A percentile compares a stretch with the other conserved stretches of the same genome.
Conservation (phyloP, 1,140 invertebrate species). For the Bombyx mori region DNA sequence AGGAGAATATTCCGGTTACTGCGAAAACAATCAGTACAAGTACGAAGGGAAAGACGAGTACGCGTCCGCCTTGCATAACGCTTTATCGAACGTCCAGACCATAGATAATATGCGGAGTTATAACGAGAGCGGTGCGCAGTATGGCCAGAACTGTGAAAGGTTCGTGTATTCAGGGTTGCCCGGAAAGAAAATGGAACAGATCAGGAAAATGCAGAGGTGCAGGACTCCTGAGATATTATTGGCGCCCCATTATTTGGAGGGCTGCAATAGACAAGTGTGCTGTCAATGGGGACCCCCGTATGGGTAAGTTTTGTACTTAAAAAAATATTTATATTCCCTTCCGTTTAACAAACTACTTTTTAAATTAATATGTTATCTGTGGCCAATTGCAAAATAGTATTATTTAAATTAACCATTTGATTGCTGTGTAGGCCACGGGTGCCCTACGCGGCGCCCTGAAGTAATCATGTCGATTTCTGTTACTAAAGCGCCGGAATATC, state of each 20-base stretch:
- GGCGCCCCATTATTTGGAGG: constrained; percentile 78
- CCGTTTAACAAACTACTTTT: too few species aligned
- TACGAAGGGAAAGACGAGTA: constrained; percentile 48
- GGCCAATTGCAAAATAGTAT: too few species aligned
- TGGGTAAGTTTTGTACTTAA: constrained; percentile 32
- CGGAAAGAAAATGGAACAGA: constrained; percentile 50
- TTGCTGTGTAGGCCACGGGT: too few species aligned
- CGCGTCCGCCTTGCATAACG: constrained; percentile 34
- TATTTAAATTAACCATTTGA: too few species aligned
- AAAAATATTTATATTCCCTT: too few species aligned
- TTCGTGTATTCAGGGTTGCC: constrained; percentile 32
- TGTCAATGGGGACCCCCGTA: constrained; percentile 67
- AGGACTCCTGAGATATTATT: constrained; percentile 84
- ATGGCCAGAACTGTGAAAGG: constrained; percentile 41
- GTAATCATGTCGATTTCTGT: too few species aligned
- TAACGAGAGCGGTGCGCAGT: constrained; percentile 35
- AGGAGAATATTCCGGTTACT: constrained; percentile 45
- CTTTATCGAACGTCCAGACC: constrained; percentile 33
- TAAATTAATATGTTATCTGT: too few species aligned
- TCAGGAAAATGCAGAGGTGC: constrained; percentile 70
- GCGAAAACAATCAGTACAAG: constrained; percentile 43
- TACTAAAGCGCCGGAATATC: too few species aligned
- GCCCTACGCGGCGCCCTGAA: too few species aligned
- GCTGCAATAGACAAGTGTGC: constrained; percentile 53
- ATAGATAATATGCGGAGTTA: constrained; percentile 39